Percentiles rank a stretch among this genome's conserved stretches.
Conservation (phyloP, 2,113 vertebrate species). For the Phrynocephalus versicolor region DNA sequence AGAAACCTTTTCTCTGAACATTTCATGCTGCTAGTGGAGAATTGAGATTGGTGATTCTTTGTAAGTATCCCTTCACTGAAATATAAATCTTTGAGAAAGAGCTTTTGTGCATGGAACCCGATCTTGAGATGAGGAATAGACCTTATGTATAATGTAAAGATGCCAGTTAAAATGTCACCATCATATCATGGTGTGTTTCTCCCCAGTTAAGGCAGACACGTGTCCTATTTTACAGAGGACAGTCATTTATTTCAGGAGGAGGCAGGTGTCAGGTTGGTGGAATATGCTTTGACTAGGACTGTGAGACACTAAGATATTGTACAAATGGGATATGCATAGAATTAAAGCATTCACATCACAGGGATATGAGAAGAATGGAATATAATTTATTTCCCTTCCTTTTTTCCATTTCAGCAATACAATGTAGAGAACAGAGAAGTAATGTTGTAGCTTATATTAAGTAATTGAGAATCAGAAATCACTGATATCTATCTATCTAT, state of each 20-base stretch:
- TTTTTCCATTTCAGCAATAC: too few relatives aligned
- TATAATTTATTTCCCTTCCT: too few relatives aligned
- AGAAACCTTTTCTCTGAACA: background rate
- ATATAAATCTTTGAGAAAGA: background rate
- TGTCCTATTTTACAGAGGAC: background rate
- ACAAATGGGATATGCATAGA: background rate
- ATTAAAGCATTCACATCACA: background rate
- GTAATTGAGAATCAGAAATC: background rate
- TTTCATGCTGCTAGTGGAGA: constrained; percentile 7
- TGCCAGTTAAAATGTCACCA: background rate
- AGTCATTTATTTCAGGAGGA: background rate
- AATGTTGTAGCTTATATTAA: background rate
- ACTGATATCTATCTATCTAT: background rate
- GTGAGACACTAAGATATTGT: background rate
- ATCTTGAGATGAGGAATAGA: background rate
- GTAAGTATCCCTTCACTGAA: background rate
- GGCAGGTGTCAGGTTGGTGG: too few relatives aligned
- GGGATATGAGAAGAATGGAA: background rate
- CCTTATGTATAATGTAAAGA: background rate
- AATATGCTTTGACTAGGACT: background rate
- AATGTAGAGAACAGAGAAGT: too few relatives aligned
- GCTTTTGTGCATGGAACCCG: background rate
- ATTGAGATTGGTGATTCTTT: background rate
- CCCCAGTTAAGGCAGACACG: too few relatives aligned
- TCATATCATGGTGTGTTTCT: background rate